phyloP scores from a whole-genome alignment of 37 sponge, comb jelly and placozoan species.

The Spongia lamella region DNA sequence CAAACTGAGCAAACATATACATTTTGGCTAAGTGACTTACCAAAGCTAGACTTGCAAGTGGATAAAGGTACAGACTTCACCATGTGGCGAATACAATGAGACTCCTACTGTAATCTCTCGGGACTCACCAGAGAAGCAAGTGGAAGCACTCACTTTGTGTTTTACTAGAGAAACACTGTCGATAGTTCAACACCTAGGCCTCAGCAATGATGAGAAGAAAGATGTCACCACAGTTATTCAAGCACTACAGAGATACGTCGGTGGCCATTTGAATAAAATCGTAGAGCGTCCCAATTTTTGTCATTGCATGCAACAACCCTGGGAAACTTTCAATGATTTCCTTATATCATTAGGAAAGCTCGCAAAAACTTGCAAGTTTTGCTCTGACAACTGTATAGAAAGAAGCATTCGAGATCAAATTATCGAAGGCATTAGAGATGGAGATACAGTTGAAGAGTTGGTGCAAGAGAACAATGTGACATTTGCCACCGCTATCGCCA shows the following conservation, averaged over 20 bases:
- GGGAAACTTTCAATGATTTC: slow-evolving; percentile 22
- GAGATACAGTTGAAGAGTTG: slow-evolving; percentile 24
- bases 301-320: slow-evolving; percentile 14
- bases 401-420: slow-evolving; percentile 36
- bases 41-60: too few species aligned
- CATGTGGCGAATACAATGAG: slow-evolving; percentile 23
- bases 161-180: slow-evolving; percentile 29
- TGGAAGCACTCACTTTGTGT: slow-evolving; percentile 32
- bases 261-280: slow-evolving; percentile 9
- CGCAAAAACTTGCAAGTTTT: slow-evolving; percentile 38
- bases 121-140: slow-evolving; percentile 15
- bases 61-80: slow-evolving; percentile 26
- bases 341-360: slow-evolving; percentile 20
- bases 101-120: slow-evolving; percentile 32
- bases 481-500: slow-evolving; percentile 11
- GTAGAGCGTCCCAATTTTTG: slow-evolving; percentile 21
- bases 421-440: slow-evolving; percentile 25
- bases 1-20: too few species aligned
- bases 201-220: slow-evolving; percentile 7
- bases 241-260: not conserved
- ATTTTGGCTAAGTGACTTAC: too few species aligned
- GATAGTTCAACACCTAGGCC: slow-evolving; percentile 29
- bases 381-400: slow-evolving; percentile 24
- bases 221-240: not conserved
- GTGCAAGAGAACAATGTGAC: slow-evolving; percentile 5